phyloP scores from a whole-genome alignment of 2,797 vertebrate genomes.

The Nyctalus aviator region DNA sequence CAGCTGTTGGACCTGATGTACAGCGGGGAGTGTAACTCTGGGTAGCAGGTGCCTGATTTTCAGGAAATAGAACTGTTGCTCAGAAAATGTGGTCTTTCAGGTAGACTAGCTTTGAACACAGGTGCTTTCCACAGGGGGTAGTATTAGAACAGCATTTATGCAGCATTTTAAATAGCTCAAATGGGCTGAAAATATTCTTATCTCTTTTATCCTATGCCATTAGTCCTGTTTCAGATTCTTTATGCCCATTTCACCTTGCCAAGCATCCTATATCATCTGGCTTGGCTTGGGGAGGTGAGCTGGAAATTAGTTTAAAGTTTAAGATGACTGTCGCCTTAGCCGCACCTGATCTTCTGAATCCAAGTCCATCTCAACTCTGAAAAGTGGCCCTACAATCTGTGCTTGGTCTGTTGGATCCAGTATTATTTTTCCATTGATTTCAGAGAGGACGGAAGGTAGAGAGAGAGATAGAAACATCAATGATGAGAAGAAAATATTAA shows the following conservation, averaged over 20 bases:
- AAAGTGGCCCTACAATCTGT: background rate
- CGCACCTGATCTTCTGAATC: background rate
- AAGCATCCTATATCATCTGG: background rate
- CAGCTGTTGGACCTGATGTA: constrained; percentile 17
- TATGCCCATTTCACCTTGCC: background rate
- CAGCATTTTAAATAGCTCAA: background rate
- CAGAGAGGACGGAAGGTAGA: too few relatives aligned
- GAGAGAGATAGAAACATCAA: too few relatives aligned
- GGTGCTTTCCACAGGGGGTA: constrained; percentile 24
- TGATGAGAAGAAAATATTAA: too few relatives aligned
- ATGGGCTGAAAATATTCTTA: background rate
- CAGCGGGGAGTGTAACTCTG: background rate
- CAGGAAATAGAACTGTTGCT: constrained; percentile 38
- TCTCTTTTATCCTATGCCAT: background rate
- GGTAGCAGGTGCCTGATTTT: constrained; percentile 60
- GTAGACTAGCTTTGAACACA: constrained; percentile 29
- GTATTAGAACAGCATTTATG: constrained; percentile 18
- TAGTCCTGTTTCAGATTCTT: background rate
- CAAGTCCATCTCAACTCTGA: background rate
- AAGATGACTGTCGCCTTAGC: background rate
- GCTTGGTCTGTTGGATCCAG: background rate
- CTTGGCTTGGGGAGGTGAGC: background rate
- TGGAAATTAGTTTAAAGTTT: background rate
- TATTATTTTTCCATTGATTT: too few relatives aligned
- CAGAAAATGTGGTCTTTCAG: constrained; percentile 35